Percentiles rank a stretch among this genome's conserved stretches.
Conservation (phyloP, 2,113 vertebrate species). For the Danionella cerebrum region DNA sequence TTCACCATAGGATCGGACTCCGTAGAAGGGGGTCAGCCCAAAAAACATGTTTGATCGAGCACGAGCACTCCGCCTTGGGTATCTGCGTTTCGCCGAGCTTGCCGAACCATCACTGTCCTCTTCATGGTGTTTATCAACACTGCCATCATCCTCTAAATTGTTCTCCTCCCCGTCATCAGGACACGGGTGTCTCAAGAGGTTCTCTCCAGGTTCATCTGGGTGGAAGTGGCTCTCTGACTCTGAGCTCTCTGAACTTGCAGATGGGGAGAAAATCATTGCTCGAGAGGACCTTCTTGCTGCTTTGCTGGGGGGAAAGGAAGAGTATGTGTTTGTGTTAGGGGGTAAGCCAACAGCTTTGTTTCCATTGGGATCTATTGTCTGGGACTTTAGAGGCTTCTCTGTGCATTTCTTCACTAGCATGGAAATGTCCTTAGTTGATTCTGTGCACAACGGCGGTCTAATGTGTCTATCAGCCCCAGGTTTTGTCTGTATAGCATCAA, state of each 20-base stretch:
- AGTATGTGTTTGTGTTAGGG: constrained; percentile 50
- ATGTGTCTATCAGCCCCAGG: constrained; percentile 51
- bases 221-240: constrained; percentile 61
- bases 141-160: constrained; percentile 48
- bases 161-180: constrained; percentile 56
- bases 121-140: constrained; percentile 79
- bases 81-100: constrained; percentile 85
- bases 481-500: constrained; percentile 55
- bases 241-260: constrained; percentile 63
- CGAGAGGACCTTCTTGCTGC: constrained; percentile 45
- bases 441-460: constrained; percentile 52
- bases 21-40: constrained; percentile 91
- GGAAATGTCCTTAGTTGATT: constrained; percentile 61
- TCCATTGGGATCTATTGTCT: constrained; percentile 76
- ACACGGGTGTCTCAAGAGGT: constrained; percentile 24
- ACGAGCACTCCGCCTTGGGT: constrained; percentile 89
- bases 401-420: constrained; percentile 73
- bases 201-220: constrained; percentile 51
- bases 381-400: constrained; percentile 67
- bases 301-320: constrained; percentile 52
- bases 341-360: constrained; percentile 51
- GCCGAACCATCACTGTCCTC: constrained; percentile 71
- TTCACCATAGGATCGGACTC: constrained; percentile 90
- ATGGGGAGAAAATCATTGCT: constrained; percentile 58
- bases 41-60: constrained; percentile 97